Percentiles rank a stretch among this genome's conserved stretches.
These are phyloP conservation scores for Thinocorus orbignyianus DNA, from an alignment of 2,113 vertebrate genomes.

Conservation along the genomic window DNA sequence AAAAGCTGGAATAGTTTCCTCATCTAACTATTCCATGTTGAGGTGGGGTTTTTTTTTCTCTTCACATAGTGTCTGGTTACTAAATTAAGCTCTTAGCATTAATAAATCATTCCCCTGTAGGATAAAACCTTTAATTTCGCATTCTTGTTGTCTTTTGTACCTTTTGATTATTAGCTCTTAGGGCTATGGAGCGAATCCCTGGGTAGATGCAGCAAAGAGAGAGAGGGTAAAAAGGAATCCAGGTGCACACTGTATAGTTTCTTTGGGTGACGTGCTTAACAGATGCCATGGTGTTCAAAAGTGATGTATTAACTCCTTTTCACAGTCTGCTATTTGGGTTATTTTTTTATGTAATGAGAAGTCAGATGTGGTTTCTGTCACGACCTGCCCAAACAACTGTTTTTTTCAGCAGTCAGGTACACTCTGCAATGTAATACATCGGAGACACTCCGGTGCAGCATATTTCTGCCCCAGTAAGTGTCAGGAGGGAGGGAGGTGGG, in stretches of 20 bases:
- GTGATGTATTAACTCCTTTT: background rate
- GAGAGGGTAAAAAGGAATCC: background rate
- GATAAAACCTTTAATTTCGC: background rate
- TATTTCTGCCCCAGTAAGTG: rapidly evolving
- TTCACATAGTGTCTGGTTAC: background rate
- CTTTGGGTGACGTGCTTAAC: background rate
- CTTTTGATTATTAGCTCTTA: background rate
- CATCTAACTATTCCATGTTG: background rate
- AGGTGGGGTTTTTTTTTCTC: rapidly evolving
- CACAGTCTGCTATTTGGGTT: background rate
- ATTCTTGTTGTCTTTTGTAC: background rate
- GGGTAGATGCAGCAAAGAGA: background rate
- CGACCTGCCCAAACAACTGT: background rate
- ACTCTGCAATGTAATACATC: rapidly evolving
- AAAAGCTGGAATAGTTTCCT: slow-evolving; percentile 16
- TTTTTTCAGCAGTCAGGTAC: background rate
- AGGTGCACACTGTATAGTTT: background rate
- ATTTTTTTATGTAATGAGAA: background rate
- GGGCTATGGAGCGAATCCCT: background rate
- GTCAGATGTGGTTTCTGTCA: background rate
- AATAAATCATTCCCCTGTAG: background rate
- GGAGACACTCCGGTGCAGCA: background rate
- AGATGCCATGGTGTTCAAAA: background rate
- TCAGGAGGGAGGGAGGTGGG: background rate
- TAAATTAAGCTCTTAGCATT: background rate